Evolutionary conservation across 2,888 invertebrate species (phyloP).

Genomic region (Xylota sylvarum): DNA sequence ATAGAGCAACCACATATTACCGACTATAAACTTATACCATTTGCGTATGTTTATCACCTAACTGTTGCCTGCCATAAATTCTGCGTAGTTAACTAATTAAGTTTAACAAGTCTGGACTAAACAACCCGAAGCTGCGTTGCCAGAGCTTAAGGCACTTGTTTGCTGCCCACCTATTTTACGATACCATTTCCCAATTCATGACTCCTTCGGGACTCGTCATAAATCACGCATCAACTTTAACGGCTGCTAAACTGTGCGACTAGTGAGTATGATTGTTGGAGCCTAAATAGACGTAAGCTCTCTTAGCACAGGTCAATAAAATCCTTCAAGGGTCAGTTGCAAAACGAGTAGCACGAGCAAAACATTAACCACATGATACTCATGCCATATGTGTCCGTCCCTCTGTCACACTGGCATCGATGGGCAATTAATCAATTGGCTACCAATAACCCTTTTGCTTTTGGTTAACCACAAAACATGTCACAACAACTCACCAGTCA

Average conservation of each 20-base stretch:
- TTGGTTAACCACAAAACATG: conserved; percentile 75
- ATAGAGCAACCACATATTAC: not conserved
- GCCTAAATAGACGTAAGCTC: conserved; percentile 16
- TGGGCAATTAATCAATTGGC: conserved; percentile 76
- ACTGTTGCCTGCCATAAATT: conserved; percentile 5
- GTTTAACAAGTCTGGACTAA: not conserved
- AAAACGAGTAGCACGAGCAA: conserved; percentile 39
- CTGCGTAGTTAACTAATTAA: not conserved
- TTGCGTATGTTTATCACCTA: conserved; percentile 1
- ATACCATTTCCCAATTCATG: not conserved
- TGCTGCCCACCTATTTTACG: not conserved
- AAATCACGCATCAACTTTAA: conserved; percentile 31
- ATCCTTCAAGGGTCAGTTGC: conserved; percentile 22
- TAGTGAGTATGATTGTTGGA: not conserved
- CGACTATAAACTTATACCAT: not conserved
- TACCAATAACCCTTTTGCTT: conserved; percentile 70
- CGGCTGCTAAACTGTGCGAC: conserved; percentile 18
- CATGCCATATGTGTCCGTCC: conserved; percentile 63
- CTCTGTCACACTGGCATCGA: conserved; percentile 62
- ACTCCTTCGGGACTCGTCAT: not conserved
- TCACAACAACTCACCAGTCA: conserved; percentile 58
- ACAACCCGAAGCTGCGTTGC: not conserved
- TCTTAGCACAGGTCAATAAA: conserved; percentile 30
- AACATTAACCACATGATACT: conserved; percentile 63
- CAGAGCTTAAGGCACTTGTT: not conserved